Conservation (phyloP, 2,797 vertebrate species). For the Pseudochirops corinnae region DNA sequence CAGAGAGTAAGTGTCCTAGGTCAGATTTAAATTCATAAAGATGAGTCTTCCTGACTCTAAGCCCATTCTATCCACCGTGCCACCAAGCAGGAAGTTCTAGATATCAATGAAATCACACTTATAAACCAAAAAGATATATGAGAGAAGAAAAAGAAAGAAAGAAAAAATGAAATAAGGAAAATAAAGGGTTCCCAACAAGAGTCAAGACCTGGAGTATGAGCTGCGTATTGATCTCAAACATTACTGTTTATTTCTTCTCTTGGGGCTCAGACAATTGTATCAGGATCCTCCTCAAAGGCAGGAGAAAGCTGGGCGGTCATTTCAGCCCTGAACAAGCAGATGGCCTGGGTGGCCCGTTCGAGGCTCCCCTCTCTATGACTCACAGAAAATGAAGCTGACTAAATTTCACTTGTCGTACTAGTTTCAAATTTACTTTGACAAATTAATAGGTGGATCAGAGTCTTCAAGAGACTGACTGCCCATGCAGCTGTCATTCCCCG, state of each 20-base stretch:
- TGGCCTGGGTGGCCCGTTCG: constrained; percentile 20
- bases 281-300: constrained; percentile 51
- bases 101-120: background rate
- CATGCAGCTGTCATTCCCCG: background rate
- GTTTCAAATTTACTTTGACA: constrained; percentile 49
- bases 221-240: constrained; percentile 62
- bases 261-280: constrained; percentile 57
- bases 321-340: constrained; percentile 11
- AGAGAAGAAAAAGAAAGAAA: background rate
- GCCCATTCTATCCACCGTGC: no score
- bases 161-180: background rate
- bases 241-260: constrained; percentile 61
- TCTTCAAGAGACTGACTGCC: constrained; percentile 13
- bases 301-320: background rate
- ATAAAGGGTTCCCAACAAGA: background rate
- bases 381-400: constrained; percentile 30
- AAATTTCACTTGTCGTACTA: constrained; percentile 27
- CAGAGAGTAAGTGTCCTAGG: no score
- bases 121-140: background rate
- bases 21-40: no score
- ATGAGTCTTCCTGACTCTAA: no score
- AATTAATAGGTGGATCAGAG: constrained; percentile 35
- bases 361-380: constrained; percentile 36
- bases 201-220: background rate
- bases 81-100: no score